phyloP scores from a whole-genome alignment of 2,113 vertebrate species.

The Nannospalax galili region DNA sequence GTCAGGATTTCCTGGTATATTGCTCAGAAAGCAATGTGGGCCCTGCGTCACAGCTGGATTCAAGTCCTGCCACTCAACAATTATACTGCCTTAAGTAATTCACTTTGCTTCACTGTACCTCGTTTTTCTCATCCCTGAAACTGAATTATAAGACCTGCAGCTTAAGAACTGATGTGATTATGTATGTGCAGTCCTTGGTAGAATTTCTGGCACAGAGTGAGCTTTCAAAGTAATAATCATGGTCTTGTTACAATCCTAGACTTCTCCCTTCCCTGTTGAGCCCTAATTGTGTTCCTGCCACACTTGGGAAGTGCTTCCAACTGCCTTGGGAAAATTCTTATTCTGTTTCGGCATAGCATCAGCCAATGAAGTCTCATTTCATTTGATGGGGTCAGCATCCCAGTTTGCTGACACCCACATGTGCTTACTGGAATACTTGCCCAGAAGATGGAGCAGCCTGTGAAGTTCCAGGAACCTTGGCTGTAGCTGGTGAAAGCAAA shows the following conservation, averaged over 20 bases:
- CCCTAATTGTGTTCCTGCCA: neutral
- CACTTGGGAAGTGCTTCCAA: constrained; percentile 59
- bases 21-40: neutral
- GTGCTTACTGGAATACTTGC: constrained; percentile 82
- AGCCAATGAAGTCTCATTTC: constrained; percentile 63
- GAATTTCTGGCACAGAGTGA: neutral
- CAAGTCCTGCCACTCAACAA: neutral
- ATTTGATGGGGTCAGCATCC: constrained; percentile 34
- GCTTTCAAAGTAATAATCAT: neutral
- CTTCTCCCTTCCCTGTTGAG: neutral
- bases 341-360: constrained; percentile 59
- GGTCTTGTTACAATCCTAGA: neutral
- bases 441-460: constrained; percentile 64
- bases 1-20: neutral
- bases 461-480: constrained; percentile 66
- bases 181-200: neutral
- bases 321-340: constrained; percentile 57
- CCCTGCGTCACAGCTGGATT: neutral
- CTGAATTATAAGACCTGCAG: neutral
- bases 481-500: constrained; percentile 46
- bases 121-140: neutral
- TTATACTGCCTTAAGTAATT: neutral
- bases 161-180: neutral
- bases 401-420: constrained; percentile 62
- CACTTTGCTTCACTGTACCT: neutral